Evolutionary conservation across 1,140 invertebrate genomes (phyloP).

Genomic region (Ptiloglossa arizonensis): DNA sequence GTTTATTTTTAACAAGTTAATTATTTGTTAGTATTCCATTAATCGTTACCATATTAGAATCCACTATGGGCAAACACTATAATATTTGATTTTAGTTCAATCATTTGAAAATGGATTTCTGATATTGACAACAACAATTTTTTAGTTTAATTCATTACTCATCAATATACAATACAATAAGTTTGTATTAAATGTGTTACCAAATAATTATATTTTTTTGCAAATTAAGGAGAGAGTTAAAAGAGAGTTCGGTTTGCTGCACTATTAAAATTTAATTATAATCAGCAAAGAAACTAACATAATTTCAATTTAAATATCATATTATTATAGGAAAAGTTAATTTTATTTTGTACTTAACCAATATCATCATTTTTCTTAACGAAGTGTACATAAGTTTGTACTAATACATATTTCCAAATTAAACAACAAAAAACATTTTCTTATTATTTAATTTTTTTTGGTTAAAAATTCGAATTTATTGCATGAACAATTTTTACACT

Average conservation of each 20-base stretch:
- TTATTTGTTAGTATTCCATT: conserved; percentile 10
- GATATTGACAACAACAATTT: neutral
- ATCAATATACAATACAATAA: neutral
- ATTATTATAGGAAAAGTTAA: neutral
- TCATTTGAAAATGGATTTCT: neutral
- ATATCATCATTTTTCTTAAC: neutral
- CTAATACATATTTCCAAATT: neutral
- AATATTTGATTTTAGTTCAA: neutral
- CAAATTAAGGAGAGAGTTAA: no score
- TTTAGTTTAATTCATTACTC: neutral
- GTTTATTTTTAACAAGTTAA: conserved; percentile 52
- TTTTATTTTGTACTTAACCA: neutral
- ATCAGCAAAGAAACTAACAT: neutral
- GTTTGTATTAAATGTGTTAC: neutral
- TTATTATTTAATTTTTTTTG: neutral
- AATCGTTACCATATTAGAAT: conserved; percentile 20
- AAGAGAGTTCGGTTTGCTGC: neutral
- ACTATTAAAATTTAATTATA: neutral
- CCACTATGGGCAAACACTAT: neutral
- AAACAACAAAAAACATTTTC: neutral
- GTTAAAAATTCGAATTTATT: neutral
- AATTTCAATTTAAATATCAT: neutral
- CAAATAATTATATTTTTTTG: neutral
- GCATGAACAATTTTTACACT: neutral
- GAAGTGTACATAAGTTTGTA: neutral